phyloP scores from a whole-genome alignment of 1,140 invertebrate genomes.

The Vollenhovia emeryi region DNA sequence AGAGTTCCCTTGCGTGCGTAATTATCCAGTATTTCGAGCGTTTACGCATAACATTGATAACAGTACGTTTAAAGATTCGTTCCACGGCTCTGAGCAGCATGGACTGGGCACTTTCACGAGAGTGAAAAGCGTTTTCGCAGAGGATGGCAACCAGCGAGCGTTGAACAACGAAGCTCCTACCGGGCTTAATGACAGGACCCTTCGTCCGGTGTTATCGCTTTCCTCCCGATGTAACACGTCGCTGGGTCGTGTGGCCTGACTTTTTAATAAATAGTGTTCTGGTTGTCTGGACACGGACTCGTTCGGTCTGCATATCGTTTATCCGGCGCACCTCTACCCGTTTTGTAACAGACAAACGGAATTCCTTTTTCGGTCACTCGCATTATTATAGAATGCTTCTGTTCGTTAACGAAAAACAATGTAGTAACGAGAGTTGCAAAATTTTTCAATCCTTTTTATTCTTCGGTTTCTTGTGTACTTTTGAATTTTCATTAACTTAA shows the following conservation, averaged over 20 bases:
- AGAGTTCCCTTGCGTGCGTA: neutral
- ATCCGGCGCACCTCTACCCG: constrained; percentile 63
- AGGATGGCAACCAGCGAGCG: constrained; percentile 36
- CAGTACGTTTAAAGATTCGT: constrained; percentile 34
- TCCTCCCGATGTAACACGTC: constrained; percentile 84
- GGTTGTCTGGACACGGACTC: constrained; percentile 62
- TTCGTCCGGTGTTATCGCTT: constrained; percentile 82
- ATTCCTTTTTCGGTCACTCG: constrained; percentile 57
- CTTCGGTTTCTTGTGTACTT: neutral
- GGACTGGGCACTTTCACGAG: constrained; percentile 31
- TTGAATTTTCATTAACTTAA: neutral
- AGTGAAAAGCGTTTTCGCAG: constrained; percentile 53
- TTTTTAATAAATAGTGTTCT: constrained; percentile 81
- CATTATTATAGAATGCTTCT: constrained; percentile 58
- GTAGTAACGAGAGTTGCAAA: neutral
- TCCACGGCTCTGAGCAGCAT: constrained; percentile 36
- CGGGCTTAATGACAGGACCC: constrained; percentile 81
- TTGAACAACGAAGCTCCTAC: constrained; percentile 54
- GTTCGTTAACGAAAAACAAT: constrained; percentile 41
- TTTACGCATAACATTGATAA: constrained; percentile 6
- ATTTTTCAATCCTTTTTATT: neutral
- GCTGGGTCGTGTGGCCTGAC: constrained; percentile 72
- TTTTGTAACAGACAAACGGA: constrained; percentile 69
- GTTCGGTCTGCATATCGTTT: constrained; percentile 73
- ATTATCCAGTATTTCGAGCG: constrained; percentile 6